Conservation (phyloP, 2,797 vertebrate genomes). For the Cynopterus sphinx region DNA sequence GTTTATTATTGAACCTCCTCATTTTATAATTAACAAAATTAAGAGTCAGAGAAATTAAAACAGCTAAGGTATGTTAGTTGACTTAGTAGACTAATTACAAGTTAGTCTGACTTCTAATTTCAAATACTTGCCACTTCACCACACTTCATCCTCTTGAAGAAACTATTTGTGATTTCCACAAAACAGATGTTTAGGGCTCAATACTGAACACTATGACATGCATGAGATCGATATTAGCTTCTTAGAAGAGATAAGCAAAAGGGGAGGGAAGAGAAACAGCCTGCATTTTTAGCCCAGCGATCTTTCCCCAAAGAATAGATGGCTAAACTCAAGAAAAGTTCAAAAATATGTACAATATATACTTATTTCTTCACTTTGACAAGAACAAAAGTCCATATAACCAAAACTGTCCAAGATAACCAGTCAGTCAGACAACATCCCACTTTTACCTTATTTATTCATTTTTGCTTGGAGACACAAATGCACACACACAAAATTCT, state of each 20-base stretch:
- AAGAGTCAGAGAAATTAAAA: not conserved
- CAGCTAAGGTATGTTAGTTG: not conserved
- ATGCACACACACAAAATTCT: not conserved
- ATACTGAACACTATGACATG: not conserved
- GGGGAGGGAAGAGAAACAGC: not conserved
- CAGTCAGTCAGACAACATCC: not conserved
- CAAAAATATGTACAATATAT: not conserved
- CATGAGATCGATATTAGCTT: not conserved
- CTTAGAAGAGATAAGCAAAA: not conserved
- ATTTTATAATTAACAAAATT: constrained; percentile 4
- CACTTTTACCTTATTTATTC: not conserved
- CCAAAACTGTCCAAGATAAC: not conserved
- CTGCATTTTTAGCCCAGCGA: not conserved
- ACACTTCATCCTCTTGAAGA: not conserved
- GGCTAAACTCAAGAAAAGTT: not conserved
- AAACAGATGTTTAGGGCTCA: not conserved
- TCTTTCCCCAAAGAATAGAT: not conserved
- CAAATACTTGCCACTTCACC: not conserved
- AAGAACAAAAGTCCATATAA: not conserved
- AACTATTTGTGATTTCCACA: not conserved
- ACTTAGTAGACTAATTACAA: not conserved
- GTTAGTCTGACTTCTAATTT: not conserved
- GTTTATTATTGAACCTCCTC: not conserved
- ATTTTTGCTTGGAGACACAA: not conserved
- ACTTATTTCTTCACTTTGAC: not conserved